These are phyloP conservation scores for Pardalotus punctatus DNA, from an alignment of 2,113 vertebrate species.

Conservation along the genomic window DNA sequence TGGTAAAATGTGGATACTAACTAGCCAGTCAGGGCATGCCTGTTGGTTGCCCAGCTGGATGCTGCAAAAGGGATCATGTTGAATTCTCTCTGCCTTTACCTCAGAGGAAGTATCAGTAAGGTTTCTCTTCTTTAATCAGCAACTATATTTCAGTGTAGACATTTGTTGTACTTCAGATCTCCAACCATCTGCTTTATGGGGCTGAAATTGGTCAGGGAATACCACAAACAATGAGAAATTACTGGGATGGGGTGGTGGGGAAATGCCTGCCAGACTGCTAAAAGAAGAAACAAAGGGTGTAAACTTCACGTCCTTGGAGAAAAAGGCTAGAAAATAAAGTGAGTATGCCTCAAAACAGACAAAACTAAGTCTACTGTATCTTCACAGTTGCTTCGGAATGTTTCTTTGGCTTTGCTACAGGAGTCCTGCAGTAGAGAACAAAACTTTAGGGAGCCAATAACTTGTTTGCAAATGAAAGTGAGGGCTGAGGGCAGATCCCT, in stretches of 20 bases:
- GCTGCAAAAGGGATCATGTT: rapidly evolving
- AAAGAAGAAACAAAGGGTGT: neutral
- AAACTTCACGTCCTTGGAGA: neutral
- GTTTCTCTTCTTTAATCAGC: neutral
- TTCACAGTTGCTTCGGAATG: neutral
- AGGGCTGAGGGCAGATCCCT: neutral
- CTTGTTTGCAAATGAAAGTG: neutral
- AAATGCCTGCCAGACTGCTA: neutral
- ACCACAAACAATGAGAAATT: neutral
- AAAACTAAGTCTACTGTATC: neutral
- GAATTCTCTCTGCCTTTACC: neutral
- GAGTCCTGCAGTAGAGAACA: neutral
- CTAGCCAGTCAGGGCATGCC: neutral
- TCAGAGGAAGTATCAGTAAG: neutral
- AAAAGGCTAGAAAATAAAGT: neutral
- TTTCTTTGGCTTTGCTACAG: neutral
- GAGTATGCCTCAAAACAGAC: neutral
- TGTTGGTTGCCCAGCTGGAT: neutral
- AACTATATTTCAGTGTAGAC: neutral
- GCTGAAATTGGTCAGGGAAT: neutral
- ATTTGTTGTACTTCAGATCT: neutral
- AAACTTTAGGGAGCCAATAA: neutral
- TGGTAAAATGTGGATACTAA: neutral
- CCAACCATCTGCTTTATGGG: neutral
- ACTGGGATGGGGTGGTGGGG: rapidly evolving